These are phyloP conservation scores for Pegoplata infirma DNA, from an alignment of 2,888 invertebrate species.

Conservation along the genomic window DNA sequence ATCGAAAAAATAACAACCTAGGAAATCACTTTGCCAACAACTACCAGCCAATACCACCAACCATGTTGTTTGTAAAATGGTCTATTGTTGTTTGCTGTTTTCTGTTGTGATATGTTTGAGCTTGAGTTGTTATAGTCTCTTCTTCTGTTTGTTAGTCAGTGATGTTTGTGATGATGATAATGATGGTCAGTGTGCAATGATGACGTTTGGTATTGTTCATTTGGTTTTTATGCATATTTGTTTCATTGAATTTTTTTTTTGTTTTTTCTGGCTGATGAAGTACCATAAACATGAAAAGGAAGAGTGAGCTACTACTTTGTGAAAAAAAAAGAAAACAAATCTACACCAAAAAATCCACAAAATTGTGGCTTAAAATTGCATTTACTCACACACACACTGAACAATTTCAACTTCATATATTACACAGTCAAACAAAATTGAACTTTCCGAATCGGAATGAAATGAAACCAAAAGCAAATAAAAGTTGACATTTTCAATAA, in stretches of 20 bases:
- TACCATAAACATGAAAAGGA: slow-evolving; percentile 35
- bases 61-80: slow-evolving; percentile 18
- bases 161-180: background rate
- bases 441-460: background rate
- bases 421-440: background rate
- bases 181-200: too few relatives aligned
- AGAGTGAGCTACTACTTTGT: too few relatives aligned
- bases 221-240: slow-evolving; percentile 53
- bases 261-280: slow-evolving; percentile 16
- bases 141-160: slow-evolving; percentile 38
- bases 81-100: slow-evolving; percentile 12
- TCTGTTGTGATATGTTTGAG: slow-evolving; percentile 26
- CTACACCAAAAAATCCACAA: slow-evolving; percentile 35
- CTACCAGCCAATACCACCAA: slow-evolving; percentile 7
- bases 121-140: slow-evolving; percentile 44
- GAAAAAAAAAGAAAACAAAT: slow-evolving; percentile 32
- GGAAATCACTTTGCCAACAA: slow-evolving; percentile 29
- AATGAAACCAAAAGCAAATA: background rate
- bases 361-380: slow-evolving; percentile 59
- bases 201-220: slow-evolving; percentile 20
- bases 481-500: too few relatives aligned
- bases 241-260: too few relatives aligned
- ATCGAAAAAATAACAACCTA: background rate
- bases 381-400: slow-evolving; percentile 15
- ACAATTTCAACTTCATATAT: background rate